A percentile compares a stretch with the other conserved stretches of the same genome.
Evolutionary conservation across 2,888 invertebrate species (phyloP).

Genomic region (Arge pagana): DNA sequence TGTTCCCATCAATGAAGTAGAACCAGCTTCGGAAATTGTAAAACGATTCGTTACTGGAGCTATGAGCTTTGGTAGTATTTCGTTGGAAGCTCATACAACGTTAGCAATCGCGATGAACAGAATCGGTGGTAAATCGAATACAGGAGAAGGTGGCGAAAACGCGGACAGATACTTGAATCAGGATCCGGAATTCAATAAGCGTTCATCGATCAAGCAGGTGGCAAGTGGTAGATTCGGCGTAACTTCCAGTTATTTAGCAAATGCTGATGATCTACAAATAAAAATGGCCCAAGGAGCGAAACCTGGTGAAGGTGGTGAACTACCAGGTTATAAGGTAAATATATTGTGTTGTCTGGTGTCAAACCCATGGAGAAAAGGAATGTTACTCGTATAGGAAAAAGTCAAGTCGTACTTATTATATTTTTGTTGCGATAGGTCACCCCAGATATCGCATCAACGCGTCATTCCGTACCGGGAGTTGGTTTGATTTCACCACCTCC

Average conservation of each 20-base stretch:
- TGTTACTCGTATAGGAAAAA: not conserved
- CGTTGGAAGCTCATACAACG: conserved; percentile 93
- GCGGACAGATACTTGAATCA: conserved; percentile 70
- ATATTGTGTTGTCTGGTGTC: not conserved
- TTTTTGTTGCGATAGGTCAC: conserved; percentile 75
- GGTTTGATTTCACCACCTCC: conserved; percentile 98
- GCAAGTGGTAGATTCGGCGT: conserved; percentile 99
- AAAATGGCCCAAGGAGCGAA: conserved; percentile 99
- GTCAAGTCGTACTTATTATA: conserved; percentile 3
- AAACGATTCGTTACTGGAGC: conserved; percentile 90
- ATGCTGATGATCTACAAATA: conserved; percentile 98
- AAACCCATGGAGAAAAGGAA: not conserved
- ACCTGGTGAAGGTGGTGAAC: conserved; percentile 97
- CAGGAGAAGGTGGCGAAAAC: conserved; percentile 95
- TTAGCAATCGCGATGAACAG: conserved; percentile 97
- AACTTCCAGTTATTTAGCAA: conserved; percentile 94
- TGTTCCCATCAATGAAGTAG: conserved; percentile 86
- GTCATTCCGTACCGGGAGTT: conserved; percentile 95
- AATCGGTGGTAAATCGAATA: conserved; percentile 97
- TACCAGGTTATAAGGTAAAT: conserved; percentile 79
- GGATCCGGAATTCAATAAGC: conserved; percentile 79
- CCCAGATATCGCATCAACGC: conserved; percentile 90
- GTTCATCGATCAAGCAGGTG: conserved; percentile 98
- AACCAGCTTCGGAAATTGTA: conserved; percentile 92
- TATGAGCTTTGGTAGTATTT: conserved; percentile 97